Base-by-base conservation (phyloP, 2,797 vertebrate genomes). In the Argentina silus region DNA sequence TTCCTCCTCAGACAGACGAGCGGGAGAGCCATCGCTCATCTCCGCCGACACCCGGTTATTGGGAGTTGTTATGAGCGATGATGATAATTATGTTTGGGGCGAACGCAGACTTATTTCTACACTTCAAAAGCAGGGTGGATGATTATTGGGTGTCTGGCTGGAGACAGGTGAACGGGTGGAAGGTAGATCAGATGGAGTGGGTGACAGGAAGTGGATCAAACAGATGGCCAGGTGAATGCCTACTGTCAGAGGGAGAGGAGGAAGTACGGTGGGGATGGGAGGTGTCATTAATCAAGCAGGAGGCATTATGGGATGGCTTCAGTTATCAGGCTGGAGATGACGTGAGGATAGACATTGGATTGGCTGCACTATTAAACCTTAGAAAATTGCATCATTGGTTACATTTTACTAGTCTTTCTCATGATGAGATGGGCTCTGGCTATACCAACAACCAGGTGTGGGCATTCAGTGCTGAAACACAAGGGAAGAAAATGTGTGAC, bases 41-140 rank as follows among this genome's bases (percentile, higher is more conserved):
- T 76, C 62, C 75, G n/a, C 43, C 85, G 85, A 89, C 85, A 86
- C 83, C 77, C 83, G 75, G 82, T 89, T 90, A 90, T 88, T 81
- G 87, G 27, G 84, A 85, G 82, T 85, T 70, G 67, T 92, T 89
- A 88, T 92, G 91, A 92, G 84, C 81, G 87, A 92, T 92, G 91
- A 86, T 89, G 89, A 90, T 92, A 91, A 92, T 92, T 92, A 91
- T 80, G 83, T 84, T 86, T 87, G 83, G 27, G 63, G 60, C 14
- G 14, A 43, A 42, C 60, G 15, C 12, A 14, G 77, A 89, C 87
- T 4, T 91, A 89, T 91, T 91, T 91, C 90, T 90, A 90, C 84
- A 86, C 81, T 51, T 14, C 73, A 83, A 89, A 89, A 89, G 86
- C 89, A 88, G 90, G 90, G 87, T 90, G 89, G 86, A 87, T 92